phyloP scores from a whole-genome alignment of 2,888 invertebrate genomes.

The Lasioglossum marginatum region DNA sequence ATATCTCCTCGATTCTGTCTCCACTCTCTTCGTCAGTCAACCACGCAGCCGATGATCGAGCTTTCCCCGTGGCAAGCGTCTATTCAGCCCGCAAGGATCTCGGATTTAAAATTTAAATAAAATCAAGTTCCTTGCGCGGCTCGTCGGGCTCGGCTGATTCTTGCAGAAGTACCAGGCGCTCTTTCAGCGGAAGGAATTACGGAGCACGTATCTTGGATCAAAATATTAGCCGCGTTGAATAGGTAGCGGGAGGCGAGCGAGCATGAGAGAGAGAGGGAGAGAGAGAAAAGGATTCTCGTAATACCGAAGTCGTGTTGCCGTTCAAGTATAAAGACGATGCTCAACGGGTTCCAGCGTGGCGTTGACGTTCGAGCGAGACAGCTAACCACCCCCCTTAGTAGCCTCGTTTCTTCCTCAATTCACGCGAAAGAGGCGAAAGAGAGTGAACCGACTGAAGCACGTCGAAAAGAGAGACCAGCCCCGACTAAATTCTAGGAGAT shows the following conservation, averaged over 20 bases:
- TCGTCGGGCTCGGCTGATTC: slow-evolving; percentile 12
- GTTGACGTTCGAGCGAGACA: slow-evolving; percentile 41
- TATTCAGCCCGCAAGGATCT: slow-evolving; percentile 29
- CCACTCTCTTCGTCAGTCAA: neutral
- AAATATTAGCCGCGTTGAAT: slow-evolving; percentile 66
- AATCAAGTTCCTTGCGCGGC: slow-evolving; percentile 29
- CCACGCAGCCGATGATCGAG: slow-evolving; percentile 1
- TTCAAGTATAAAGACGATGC: slow-evolving; percentile 41
- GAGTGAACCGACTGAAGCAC: neutral
- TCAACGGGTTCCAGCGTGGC: slow-evolving; percentile 28
- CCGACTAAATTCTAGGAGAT: slow-evolving; percentile 41
- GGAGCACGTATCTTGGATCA: slow-evolving; percentile 58
- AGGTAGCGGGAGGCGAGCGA: slow-evolving; percentile 13
- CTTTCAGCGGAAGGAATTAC: slow-evolving; percentile 27
- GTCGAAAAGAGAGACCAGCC: neutral
- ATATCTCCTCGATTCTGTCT: neutral
- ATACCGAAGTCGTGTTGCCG: slow-evolving; percentile 51
- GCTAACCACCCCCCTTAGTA: neutral
- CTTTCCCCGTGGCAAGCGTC: neutral
- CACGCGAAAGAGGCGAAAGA: neutral
- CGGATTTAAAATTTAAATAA: slow-evolving; percentile 59
- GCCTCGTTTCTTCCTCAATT: slow-evolving; percentile 32
- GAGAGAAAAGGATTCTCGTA: slow-evolving; percentile 30
- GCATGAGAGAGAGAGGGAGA: neutral
- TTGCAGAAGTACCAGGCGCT: slow-evolving; percentile 29